These are phyloP conservation scores for Mastacembelus armatus DNA, from an alignment of 2,797 vertebrate genomes.

Conservation along the genomic window DNA sequence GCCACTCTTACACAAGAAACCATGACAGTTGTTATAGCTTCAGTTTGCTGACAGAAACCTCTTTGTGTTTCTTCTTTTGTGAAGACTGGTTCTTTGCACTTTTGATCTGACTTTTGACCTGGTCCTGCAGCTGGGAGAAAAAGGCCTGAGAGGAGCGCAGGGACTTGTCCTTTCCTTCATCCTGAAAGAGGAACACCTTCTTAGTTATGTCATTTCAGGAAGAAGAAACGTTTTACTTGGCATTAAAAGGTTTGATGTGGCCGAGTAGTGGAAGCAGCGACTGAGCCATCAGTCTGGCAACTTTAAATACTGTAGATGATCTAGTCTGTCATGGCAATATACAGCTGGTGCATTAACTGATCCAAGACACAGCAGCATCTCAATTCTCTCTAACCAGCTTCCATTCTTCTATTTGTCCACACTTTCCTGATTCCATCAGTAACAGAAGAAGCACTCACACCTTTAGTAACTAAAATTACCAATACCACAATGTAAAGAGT, in stretches of 20 bases:
- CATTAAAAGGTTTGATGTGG: background rate
- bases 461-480: background rate
- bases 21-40: conserved; percentile 85
- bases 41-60: conserved; percentile 91
- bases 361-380: too few relatives aligned
- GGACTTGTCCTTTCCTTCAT: conserved; percentile 94
- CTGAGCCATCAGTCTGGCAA: background rate
- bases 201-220: background rate
- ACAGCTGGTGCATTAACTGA: conserved; percentile 8
- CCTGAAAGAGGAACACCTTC: conserved; percentile 76
- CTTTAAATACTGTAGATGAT: conserved; percentile 10
- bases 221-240: conserved; percentile 10
- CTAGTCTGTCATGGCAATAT: background rate
- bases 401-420: too few relatives aligned
- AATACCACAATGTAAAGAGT: background rate
- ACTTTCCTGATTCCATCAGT: too few relatives aligned
- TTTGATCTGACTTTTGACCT: conserved; percentile 94
- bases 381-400: too few relatives aligned
- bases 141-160: conserved; percentile 95
- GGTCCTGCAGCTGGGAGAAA: conserved; percentile 97
- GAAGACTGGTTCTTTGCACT: conserved; percentile 83
- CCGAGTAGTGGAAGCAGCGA: background rate
- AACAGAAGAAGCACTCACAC: background rate
- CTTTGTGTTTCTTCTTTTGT: conserved; percentile 87
- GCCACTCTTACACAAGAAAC: conserved; percentile 10